These are phyloP conservation scores for Palloptera scutellata DNA, from an alignment of 2,888 invertebrate species.

Conservation along the genomic window DNA sequence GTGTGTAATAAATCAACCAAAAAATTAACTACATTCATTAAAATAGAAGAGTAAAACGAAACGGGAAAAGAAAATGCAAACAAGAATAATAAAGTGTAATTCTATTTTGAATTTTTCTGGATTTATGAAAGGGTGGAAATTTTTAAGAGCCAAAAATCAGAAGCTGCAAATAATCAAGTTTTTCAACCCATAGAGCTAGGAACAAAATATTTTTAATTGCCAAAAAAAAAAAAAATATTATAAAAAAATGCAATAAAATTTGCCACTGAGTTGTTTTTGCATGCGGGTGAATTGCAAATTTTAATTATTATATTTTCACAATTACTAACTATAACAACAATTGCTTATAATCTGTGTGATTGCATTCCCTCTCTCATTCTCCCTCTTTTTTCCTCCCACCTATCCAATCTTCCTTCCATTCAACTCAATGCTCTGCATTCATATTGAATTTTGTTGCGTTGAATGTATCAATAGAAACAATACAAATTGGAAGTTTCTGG, in stretches of 20 bases:
- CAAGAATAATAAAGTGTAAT: conserved; percentile 16
- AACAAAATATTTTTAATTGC: conserved; percentile 7
- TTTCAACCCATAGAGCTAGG: background rate
- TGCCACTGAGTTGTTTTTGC: background rate
- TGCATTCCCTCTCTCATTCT: too few relatives aligned
- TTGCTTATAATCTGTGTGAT: too few relatives aligned
- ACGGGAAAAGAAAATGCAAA: background rate
- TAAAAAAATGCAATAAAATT: conserved; percentile 7
- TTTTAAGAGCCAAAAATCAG: background rate
- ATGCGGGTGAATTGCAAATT: conserved; percentile 18
- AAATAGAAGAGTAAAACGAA: background rate
- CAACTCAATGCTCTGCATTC: too few relatives aligned
- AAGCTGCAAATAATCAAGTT: background rate
- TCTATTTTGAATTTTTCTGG: background rate
- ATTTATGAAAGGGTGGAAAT: conserved; percentile 14
- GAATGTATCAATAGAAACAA: too few relatives aligned
- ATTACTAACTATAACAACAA: too few relatives aligned
- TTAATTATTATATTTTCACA: background rate
- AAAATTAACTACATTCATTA: conserved; percentile 32
- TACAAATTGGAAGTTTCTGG: too few relatives aligned
- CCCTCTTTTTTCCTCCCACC: too few relatives aligned
- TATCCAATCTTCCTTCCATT: too few relatives aligned
- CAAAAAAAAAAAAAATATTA: background rate
- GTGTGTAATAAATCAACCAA: conserved; percentile 30
- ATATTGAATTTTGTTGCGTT: too few relatives aligned